A percentile compares a stretch with the other conserved stretches of the same genome.
Evolutionary conservation across 2,888 invertebrate genomes (phyloP).

Genomic region (Dynastes tityus): DNA sequence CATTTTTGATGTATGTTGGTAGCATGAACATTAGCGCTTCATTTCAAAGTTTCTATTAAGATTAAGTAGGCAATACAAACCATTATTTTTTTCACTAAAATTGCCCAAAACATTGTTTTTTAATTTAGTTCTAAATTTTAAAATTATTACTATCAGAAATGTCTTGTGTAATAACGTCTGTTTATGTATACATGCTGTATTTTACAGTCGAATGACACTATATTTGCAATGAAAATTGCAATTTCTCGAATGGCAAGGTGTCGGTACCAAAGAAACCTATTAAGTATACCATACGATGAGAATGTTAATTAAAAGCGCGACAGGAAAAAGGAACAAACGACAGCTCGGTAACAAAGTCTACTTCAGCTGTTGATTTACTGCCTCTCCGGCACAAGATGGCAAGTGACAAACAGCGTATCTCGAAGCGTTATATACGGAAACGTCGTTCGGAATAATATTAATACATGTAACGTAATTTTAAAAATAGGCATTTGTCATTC

Average conservation of each 20-base stretch:
- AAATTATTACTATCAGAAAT: no score
- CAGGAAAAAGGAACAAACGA: slow-evolving; percentile 29
- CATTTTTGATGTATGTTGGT: no score
- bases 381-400: slow-evolving; percentile 38
- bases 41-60: no score
- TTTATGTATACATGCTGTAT: no score
- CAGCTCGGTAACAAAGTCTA: slow-evolving; percentile 32
- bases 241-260: slow-evolving; percentile 5
- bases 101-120: no score
- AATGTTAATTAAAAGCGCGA: slow-evolving; percentile 40
- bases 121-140: no score
- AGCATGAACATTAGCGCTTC: no score
- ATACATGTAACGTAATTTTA: slow-evolving; percentile 46
- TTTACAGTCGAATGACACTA: neutral
- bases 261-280: slow-evolving; percentile 21
- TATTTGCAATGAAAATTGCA: slow-evolving; percentile 25
- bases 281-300: slow-evolving; percentile 30
- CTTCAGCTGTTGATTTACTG: slow-evolving; percentile 40
- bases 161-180: no score
- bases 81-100: no score
- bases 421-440: slow-evolving; percentile 48
- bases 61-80: no score
- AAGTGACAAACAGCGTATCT: slow-evolving; percentile 43
- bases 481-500: slow-evolving; percentile 49
- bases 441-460: slow-evolving; percentile 47